phyloP scores from a whole-genome alignment of 1,140 invertebrate species.

The Sycophila sp. region DNA sequence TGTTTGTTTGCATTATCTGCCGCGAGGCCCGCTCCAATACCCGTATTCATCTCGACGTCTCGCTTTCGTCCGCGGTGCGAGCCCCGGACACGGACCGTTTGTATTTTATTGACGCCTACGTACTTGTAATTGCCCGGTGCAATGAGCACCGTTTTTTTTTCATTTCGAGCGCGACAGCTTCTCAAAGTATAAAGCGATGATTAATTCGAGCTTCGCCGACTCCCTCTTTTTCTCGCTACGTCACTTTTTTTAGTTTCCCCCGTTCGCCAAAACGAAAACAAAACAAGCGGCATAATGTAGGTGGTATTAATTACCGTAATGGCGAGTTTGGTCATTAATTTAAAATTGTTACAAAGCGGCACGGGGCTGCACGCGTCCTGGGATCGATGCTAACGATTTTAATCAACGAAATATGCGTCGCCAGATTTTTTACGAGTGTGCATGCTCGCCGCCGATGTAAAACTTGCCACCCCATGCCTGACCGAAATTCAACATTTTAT shows the following conservation, averaged over 20 bases:
- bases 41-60: conserved; percentile 60
- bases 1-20: conserved; percentile 62
- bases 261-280: conserved; percentile 8
- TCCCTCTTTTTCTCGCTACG: background rate
- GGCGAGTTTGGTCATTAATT: conserved; percentile 57
- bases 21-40: conserved; percentile 54
- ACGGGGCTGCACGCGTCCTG: conserved; percentile 33
- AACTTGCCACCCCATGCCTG: too few species aligned
- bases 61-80: too few species aligned
- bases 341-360: conserved; percentile 52
- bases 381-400: conserved; percentile 55
- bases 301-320: conserved; percentile 56
- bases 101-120: conserved; percentile 56
- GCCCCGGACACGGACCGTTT: too few species aligned
- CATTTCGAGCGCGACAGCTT: background rate
- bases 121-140: background rate
- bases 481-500: too few species aligned
- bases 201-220: conserved; percentile 19
- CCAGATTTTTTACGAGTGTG: conserved; percentile 33
- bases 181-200: conserved; percentile 31
- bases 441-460: background rate
- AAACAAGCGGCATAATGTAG: conserved; percentile 50
- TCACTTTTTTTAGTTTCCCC: background rate
- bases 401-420: conserved; percentile 52
- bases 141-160: background rate